phyloP scores from a whole-genome alignment of 1,140 invertebrate species.

The Metaphire vulgaris region DNA sequence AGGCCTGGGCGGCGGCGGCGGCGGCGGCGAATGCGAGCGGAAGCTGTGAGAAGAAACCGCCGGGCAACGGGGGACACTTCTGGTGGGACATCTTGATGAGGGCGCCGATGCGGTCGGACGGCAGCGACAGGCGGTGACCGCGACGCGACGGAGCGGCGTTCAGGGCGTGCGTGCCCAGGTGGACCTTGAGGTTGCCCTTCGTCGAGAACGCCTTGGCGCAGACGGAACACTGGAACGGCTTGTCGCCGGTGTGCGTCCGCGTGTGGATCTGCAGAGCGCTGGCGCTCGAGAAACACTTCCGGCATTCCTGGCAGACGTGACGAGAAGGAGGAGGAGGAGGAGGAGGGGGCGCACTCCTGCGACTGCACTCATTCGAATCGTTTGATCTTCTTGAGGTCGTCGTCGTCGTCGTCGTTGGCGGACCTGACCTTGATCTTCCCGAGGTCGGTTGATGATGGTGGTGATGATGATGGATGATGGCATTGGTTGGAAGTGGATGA shows the following conservation, averaged over 20 bases:
- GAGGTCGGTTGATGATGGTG: too few species aligned
- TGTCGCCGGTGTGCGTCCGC: slow-evolving; percentile 92
- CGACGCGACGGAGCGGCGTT: slow-evolving; percentile 66
- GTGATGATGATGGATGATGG: too few species aligned
- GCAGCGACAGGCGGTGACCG: slow-evolving; percentile 1
- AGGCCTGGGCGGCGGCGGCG: too few species aligned
- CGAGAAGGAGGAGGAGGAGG: too few species aligned
- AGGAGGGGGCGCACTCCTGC: too few species aligned
- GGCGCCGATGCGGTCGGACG: background rate
- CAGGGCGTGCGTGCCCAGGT: slow-evolving; percentile 96
- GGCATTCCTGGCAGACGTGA: slow-evolving; percentile 8
- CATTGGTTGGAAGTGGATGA: too few species aligned
- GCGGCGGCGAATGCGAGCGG: background rate
- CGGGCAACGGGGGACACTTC: too few species aligned
- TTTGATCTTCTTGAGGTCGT: too few species aligned
- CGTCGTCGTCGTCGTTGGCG: too few species aligned
- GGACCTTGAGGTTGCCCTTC: slow-evolving; percentile 96
- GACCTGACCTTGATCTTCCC: too few species aligned
- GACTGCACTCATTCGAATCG: too few species aligned
- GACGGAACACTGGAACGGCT: slow-evolving; percentile 84
- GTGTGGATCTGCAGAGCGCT: slow-evolving; percentile 72
- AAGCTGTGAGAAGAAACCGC: too few species aligned
- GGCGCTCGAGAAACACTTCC: slow-evolving; percentile 20
- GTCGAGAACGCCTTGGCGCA: slow-evolving; percentile 81
- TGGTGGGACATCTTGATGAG: background rate